Conservation (phyloP, 2,888 invertebrate genomes). For the Apamea monoglypha region DNA sequence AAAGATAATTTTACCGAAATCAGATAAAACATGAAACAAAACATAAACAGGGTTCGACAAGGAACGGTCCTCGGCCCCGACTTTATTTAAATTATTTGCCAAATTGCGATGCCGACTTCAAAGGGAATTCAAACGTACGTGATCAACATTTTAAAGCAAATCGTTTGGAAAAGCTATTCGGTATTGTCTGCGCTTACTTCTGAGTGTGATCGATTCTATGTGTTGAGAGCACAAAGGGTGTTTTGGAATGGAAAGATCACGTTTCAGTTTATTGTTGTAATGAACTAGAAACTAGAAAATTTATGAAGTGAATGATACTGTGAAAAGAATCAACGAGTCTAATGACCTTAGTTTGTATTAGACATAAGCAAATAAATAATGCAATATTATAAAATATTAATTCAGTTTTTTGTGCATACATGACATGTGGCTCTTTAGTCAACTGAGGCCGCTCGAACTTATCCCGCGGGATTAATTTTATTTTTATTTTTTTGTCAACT, state of each 20-base stretch:
- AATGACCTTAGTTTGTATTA: background rate
- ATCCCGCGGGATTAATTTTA: too few species aligned
- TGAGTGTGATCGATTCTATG: slow-evolving; percentile 60
- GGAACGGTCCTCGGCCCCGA: slow-evolving; percentile 55
- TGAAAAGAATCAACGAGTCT: background rate
- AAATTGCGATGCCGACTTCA: slow-evolving; percentile 76
- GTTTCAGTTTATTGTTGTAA: slow-evolving; percentile 44
- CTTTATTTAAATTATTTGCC: slow-evolving; percentile 78
- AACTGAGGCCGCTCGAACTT: too few species aligned
- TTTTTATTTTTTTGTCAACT: too few species aligned
- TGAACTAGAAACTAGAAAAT: slow-evolving; percentile 5
- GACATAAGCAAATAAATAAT: background rate
- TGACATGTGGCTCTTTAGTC: too few species aligned
- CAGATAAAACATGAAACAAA: slow-evolving; percentile 56
- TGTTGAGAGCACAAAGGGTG: slow-evolving; percentile 57
- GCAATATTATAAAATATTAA: background rate
- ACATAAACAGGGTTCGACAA: slow-evolving; percentile 56
- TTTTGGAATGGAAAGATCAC: slow-evolving; percentile 55
- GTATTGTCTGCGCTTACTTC: slow-evolving; percentile 67
- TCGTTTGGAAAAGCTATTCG: slow-evolving; percentile 72
- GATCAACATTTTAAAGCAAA: slow-evolving; percentile 76
- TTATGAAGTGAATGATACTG: background rate
- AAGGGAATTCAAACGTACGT: slow-evolving; percentile 74
- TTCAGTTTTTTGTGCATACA: background rate
- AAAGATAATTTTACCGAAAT: slow-evolving; percentile 53